Conservation (phyloP, 2,113 vertebrate genomes). For the Nyctibius bracteatus region DNA sequence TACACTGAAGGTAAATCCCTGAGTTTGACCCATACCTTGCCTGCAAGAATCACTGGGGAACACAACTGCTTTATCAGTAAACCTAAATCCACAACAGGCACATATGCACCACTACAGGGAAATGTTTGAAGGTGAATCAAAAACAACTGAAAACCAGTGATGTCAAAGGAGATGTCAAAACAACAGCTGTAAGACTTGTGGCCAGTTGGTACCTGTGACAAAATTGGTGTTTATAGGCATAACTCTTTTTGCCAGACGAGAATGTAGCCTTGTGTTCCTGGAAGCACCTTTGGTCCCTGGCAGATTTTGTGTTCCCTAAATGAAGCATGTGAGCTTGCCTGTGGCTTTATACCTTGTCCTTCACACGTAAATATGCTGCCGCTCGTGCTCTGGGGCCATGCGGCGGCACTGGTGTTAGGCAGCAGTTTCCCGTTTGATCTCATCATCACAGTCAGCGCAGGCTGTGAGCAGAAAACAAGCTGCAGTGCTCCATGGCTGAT, state of each 20-base stretch:
- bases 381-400: fast-evolving
- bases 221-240: not conserved
- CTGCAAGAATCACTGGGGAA: not conserved
- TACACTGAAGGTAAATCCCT: not conserved
- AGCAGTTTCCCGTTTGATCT: not conserved
- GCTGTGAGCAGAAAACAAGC: not conserved
- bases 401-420: not conserved
- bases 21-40: not conserved
- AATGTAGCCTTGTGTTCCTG: not conserved
- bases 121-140: not conserved
- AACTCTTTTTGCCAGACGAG: not conserved
- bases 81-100: not conserved
- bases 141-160: not conserved
- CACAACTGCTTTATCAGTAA: not conserved
- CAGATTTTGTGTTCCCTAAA: not conserved
- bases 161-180: not conserved
- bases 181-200: not conserved
- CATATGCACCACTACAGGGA: not conserved
- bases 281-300: not conserved
- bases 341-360: not conserved
- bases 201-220: not conserved
- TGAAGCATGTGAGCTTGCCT: fast-evolving
- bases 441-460: fast-evolving
- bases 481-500: not conserved
- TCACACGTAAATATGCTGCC: not conserved